These are phyloP conservation scores for Agrenia bidenticulata DNA, from an alignment of 2,888 invertebrate genomes.

Conservation along the genomic window DNA sequence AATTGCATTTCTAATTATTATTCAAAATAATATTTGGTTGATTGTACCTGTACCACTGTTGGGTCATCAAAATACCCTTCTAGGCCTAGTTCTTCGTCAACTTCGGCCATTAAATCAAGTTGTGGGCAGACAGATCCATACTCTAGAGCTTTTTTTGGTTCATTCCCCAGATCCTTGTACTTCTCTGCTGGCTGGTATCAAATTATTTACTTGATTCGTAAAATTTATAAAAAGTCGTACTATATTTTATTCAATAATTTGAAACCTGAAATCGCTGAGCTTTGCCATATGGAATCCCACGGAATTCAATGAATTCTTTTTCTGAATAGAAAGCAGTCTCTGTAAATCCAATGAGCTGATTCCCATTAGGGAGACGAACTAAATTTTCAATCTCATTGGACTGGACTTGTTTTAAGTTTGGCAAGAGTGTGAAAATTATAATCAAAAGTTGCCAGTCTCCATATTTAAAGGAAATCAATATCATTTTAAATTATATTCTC, in stretches of 20 bases:
- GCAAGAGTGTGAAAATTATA: too few relatives aligned
- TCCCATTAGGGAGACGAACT: neutral
- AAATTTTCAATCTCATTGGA: too few relatives aligned
- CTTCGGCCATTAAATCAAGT: neutral
- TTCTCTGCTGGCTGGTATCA: neutral
- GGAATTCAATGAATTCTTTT: slow-evolving; percentile 1
- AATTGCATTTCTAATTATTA: too few relatives aligned
- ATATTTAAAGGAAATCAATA: too few relatives aligned
- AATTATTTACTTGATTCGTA: too few relatives aligned
- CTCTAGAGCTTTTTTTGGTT: neutral
- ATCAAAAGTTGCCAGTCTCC: too few relatives aligned
- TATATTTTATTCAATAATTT: too few relatives aligned
- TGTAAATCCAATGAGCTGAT: neutral
- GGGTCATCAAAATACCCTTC: neutral
- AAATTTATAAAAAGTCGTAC: too few relatives aligned
- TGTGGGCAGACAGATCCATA: slow-evolving; percentile 9
- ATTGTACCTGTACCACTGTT: neutral
- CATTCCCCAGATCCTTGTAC: neutral
- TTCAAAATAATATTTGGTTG: too few relatives aligned
- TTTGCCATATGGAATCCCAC: slow-evolving; percentile 11
- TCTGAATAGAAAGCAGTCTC: neutral
- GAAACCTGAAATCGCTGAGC: neutral
- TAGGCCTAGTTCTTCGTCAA: neutral
- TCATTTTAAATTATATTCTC: too few relatives aligned
- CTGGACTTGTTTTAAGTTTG: too few relatives aligned